Percentiles rank a stretch among this genome's conserved stretches.
phyloP scores from a whole-genome alignment of 2,888 invertebrate species.

The Phyllotreta cruciferae region DNA sequence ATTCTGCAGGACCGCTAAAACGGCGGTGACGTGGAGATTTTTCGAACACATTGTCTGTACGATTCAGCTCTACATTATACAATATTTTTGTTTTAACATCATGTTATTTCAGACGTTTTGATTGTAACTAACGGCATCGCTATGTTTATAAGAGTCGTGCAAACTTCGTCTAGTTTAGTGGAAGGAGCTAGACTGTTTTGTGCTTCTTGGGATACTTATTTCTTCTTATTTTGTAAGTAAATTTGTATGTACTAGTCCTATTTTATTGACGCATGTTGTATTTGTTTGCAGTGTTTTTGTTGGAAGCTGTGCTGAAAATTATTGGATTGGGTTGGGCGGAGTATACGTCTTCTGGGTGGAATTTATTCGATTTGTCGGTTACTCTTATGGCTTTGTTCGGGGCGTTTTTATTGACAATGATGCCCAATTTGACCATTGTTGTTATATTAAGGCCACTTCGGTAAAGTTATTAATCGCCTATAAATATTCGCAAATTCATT shows the following conservation, averaged over 20 bases:
- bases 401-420: slow-evolving; percentile 70
- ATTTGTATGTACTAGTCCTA: background rate
- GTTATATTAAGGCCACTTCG: slow-evolving; percentile 76
- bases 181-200: slow-evolving; percentile 71
- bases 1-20: slow-evolving; percentile 67
- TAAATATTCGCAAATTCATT: background rate
- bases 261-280: background rate
- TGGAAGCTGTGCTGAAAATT: slow-evolving; percentile 77
- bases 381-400: slow-evolving; percentile 74
- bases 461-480: slow-evolving; percentile 47
- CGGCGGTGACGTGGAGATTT: slow-evolving; percentile 73
- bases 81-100: background rate
- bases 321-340: slow-evolving; percentile 73
- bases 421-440: slow-evolving; percentile 73
- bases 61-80: slow-evolving; percentile 50
- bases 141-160: slow-evolving; percentile 74
- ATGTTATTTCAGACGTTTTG: slow-evolving; percentile 67
- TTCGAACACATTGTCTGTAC: slow-evolving; percentile 77
- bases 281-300: slow-evolving; percentile 71
- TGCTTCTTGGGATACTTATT: slow-evolving; percentile 78
- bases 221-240: slow-evolving; percentile 72
- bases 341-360: slow-evolving; percentile 86
- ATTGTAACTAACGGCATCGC: slow-evolving; percentile 78
- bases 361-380: slow-evolving; percentile 78
- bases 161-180: slow-evolving; percentile 67